Evolutionary conservation across 2,888 invertebrate genomes (phyloP), one percentile per base, ranked within the genome.

Genomic region (Spialia ferax): DNA sequence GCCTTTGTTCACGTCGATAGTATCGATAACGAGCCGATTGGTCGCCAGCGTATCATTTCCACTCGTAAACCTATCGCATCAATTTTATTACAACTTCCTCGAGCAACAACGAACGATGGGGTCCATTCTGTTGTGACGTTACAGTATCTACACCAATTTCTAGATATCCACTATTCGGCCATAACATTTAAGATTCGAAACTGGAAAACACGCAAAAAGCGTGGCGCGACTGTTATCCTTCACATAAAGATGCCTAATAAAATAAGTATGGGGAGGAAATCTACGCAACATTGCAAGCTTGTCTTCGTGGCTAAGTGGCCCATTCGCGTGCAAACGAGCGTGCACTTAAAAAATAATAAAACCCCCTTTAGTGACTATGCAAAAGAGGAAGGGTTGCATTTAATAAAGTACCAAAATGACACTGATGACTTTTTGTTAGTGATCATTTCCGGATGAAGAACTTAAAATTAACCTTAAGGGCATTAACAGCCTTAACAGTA

Each of bases 261-360:
- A 83, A 84, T 85, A 83, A 85, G 84, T 85, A 84, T 80, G 75
- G 80, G 81, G 76, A 84, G 84, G 86, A 86, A 85, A 82, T 82
- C 80, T 84, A 76, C 76, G 77, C 79, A 77, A 83, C 80, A 83
- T 79, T 77, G 83, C 82, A 84, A 76, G 81, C 81, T 80, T 84
- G 86, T 87, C 87, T 91, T 82, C 93, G 93, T 91, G 93, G 93
- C 88, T 94, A 94, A 94, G 94, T 94, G 93, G 93, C 88, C 91
- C 87, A 94, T 94, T 94, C 93, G 87, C 93, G 91, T 94, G 93
- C 94, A 94, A 94, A 94, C 94, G 94, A 91, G 91, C 90, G 88
- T 84, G 86, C 85, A 87, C 93, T 93, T 89, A 91, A 91, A 91
- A 93, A 90, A 93, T 91, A 91, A 93, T 90, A 89, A 89, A 92